phyloP scores from a whole-genome alignment of 2,888 invertebrate species.

The Encarsia formosa region DNA sequence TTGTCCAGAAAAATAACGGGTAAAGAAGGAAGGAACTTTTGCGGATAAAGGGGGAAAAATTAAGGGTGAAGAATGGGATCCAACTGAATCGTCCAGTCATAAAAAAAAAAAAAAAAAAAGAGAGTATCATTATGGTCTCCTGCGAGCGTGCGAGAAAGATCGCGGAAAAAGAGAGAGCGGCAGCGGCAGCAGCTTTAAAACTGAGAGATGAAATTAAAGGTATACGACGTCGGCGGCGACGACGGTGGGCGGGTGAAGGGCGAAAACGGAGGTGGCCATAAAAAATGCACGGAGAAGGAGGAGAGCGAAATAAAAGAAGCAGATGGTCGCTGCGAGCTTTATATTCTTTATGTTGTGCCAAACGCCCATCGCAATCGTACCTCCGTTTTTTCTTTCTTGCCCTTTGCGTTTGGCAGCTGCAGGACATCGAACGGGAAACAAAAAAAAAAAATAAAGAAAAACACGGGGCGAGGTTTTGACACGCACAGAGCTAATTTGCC shows the following conservation, averaged over 20 bases:
- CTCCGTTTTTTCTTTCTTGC: too few relatives aligned
- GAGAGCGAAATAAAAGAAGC: neutral
- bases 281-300: neutral
- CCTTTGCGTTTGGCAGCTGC: too few relatives aligned
- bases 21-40: neutral
- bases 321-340: neutral
- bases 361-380: too few relatives aligned
- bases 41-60: slow-evolving; percentile 30
- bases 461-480: neutral
- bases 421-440: neutral
- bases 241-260: too few relatives aligned
- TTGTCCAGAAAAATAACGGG: slow-evolving; percentile 7
- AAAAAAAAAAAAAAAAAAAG: slow-evolving; percentile 19
- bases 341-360: neutral
- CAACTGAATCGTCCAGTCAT: slow-evolving; percentile 17
- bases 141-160: too few relatives aligned
- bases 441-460: neutral
- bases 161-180: too few relatives aligned
- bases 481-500: slow-evolving; percentile 35
- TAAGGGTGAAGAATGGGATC: slow-evolving; percentile 16
- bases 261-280: too few relatives aligned
- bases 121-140: slow-evolving; percentile 32
- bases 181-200: slow-evolving; percentile 21
- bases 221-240: neutral
- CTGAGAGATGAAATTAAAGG: slow-evolving; percentile 29